phyloP scores from a whole-genome alignment of 1,140 invertebrate species.

The Cecropterus lyciades region DNA sequence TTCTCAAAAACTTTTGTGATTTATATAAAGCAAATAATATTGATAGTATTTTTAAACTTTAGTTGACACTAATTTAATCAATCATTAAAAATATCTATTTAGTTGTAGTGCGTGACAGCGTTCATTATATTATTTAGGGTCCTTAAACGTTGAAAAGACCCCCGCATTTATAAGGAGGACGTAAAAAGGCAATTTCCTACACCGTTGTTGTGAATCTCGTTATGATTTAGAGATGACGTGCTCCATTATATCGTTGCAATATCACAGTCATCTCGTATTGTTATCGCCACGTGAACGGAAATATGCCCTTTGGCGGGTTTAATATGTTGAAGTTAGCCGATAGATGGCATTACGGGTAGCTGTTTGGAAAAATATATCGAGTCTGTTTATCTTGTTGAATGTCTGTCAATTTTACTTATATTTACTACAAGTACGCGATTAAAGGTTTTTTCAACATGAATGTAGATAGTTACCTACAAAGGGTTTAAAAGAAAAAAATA shows the following conservation, averaged over 20 bases:
- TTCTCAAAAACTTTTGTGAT: no score
- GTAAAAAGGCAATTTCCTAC: conserved; percentile 73
- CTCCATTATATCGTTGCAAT: conserved; percentile 56
- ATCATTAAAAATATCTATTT: no score
- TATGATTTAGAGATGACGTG: conserved; percentile 70
- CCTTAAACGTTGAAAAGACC: neutral
- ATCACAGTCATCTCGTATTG: conserved; percentile 60
- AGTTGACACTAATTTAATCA: no score
- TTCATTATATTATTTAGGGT: neutral
- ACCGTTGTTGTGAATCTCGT: conserved; percentile 59
- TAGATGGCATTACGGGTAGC: conserved; percentile 61
- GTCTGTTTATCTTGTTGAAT: neutral
- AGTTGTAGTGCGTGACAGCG: no score
- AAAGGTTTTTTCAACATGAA: no score
- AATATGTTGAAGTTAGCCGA: neutral
- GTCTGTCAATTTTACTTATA: no score
- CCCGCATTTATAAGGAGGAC: neutral
- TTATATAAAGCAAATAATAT: no score
- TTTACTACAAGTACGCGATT: no score
- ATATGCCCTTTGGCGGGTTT: conserved; percentile 52
- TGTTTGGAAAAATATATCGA: no score
- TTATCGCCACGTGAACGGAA: conserved; percentile 75
- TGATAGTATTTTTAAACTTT: no score
- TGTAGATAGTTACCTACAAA: no score
- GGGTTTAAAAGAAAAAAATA: no score